These are phyloP conservation scores for Ctenodactylus gundi DNA, from an alignment of 2,113 vertebrate genomes.

Conservation along the genomic window DNA sequence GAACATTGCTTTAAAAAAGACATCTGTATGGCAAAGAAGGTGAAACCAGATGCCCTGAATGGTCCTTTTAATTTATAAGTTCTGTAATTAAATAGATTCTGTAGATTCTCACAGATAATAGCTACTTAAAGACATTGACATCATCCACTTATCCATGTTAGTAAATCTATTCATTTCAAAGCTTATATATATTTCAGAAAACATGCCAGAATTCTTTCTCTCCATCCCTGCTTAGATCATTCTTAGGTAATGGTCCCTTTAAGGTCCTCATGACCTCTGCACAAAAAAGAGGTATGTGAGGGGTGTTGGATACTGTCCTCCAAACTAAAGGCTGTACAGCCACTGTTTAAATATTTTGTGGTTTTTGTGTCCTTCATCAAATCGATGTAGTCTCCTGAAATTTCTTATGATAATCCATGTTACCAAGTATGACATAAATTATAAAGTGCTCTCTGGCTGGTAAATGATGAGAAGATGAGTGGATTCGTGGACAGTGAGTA, in stretches of 20 bases:
- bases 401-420: not conserved
- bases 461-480: not conserved
- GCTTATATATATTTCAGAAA: constrained; percentile 75
- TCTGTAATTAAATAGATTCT: constrained; percentile 51
- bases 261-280: constrained; percentile 22
- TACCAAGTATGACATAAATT: not conserved
- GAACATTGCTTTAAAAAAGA: not conserved
- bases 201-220: constrained; percentile 48
- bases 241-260: constrained; percentile 56
- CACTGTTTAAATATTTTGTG: not conserved
- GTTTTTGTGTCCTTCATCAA: not conserved
- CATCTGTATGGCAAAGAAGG: not conserved
- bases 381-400: not conserved
- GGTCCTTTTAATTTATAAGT: constrained; percentile 37
- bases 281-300: not conserved
- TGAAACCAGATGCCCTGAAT: constrained; percentile 42
- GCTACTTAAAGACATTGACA: constrained; percentile 72
- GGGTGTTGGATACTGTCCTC: not conserved
- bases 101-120: constrained; percentile 56
- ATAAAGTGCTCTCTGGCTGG: not conserved
- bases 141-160: constrained; percentile 70
- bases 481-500: too few species aligned
- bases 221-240: constrained; percentile 67
- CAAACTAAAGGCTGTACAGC: not conserved
- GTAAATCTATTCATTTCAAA: constrained; percentile 54